These are phyloP conservation scores for Sebastes diaconus DNA, from an alignment of 2,797 vertebrate species.

Conservation along the genomic window DNA sequence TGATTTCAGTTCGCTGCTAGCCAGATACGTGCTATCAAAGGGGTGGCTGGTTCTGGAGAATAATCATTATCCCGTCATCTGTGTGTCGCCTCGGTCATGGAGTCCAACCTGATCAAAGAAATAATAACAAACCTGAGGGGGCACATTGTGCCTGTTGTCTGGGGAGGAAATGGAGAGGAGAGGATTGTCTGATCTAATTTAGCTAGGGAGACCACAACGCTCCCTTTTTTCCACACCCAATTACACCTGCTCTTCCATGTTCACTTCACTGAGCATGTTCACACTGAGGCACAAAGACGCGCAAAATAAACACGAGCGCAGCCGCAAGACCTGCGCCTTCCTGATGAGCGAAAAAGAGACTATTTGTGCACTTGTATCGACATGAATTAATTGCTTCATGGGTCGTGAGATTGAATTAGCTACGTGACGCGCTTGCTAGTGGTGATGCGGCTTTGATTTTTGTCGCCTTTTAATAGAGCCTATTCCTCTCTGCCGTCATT, in stretches of 20 bases:
- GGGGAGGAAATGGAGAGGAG: constrained; percentile 60
- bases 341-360: constrained; percentile 51
- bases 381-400: constrained; percentile 82
- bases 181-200: constrained; percentile 76
- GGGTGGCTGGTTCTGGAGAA: background rate
- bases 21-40: constrained; percentile 17
- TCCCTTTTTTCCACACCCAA: constrained; percentile 69
- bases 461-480: constrained; percentile 58
- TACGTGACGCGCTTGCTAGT: constrained; percentile 76
- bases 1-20: constrained; percentile 16
- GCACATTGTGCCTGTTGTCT: constrained; percentile 55
- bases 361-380: constrained; percentile 76
- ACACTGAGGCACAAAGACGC: constrained; percentile 33
- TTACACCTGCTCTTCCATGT: constrained; percentile 75
- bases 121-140: constrained; percentile 49
- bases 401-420: constrained; percentile 79
- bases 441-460: constrained; percentile 63
- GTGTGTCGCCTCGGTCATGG: constrained; percentile 18
- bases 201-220: constrained; percentile 46
- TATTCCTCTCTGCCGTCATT: constrained; percentile 56
- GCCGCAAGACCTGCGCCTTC: constrained; percentile 40
- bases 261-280: constrained; percentile 57
- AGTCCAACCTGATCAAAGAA: constrained; percentile 49
- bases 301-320: constrained; percentile 46
- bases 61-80: constrained; percentile 52